Evolutionary conservation across 2,113 vertebrate species (phyloP), one percentile per base, ranked within the genome.

Genomic region (Hydrochoerus hydrochaeris): DNA sequence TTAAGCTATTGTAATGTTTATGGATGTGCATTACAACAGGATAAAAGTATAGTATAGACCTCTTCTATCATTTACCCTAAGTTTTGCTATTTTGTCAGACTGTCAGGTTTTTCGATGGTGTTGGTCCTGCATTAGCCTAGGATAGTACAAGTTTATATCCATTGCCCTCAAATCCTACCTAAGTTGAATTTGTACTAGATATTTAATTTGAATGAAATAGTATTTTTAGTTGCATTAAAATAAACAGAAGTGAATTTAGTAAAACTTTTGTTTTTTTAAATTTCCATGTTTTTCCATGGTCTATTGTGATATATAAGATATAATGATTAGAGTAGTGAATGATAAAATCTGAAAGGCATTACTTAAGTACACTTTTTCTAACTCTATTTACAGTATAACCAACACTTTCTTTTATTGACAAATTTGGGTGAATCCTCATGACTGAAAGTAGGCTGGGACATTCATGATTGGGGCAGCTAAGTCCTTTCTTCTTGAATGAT

Each of bases 311-410:
- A 60, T 10, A 17, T 95, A n/a, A 82, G 20, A 60, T 88, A 19
- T 22, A 69, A 7, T 38, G 57, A 65, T 90, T 16, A 73, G 52
- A 92, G 38, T 69, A 90, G 32, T 46, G 4, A 30, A 1, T 77
- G 16, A n/a, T 63, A 78, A 96, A 97, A 93, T 86, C 28, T 90
- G 30, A 75, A 94, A 91, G 93, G 10, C 24, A 90, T 71, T 46
- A 9, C 41, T 62, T 52, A 69, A 77, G 67, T 84, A 73, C 4
- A 46, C 30, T 20, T 75, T 87, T 11, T 35, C 4, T 44, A 63
- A 78, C 32, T n/a, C 52, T 46, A 67, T 46, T n/a, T 89, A 67
- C 30, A 58, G 0, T 75, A 26, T 88, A 88, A 65, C 26, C 32
- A 89, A 32, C 4, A 73, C 14, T 35, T 92, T 86, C 35, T n/a